Evolutionary conservation across 2,797 vertebrate genomes (phyloP), one percentile per base, ranked within the genome.

Genomic region (Sphaeramia orbicularis): DNA sequence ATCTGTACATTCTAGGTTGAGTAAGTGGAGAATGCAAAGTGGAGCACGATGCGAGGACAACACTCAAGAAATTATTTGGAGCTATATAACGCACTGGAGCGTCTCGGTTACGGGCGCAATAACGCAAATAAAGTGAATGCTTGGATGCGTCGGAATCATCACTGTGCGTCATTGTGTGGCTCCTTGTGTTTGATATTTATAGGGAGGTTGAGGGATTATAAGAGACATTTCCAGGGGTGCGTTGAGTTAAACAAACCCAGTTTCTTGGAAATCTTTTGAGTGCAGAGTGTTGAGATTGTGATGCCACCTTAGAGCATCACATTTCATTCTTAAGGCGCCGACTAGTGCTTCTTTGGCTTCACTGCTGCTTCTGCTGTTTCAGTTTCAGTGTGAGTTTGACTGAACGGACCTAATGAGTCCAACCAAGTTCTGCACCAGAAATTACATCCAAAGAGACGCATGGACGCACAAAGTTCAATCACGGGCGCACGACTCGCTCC

Each of bases 271-370:
- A 16, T 12, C 56, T 49, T 49, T 35, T 44, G 40, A 47, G 62
- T 40, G 38, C 30, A 27, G 3, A 3, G 45, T 48, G 56, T 11
- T 71, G 63, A 73, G 14, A 37, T 43, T 42, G 41, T 1, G 18
- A 35, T 18, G 2, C 50, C 24, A 11, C 56, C 36, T 48, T 15
- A 16, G 35, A 21, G 38, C 50, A 5, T 54, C 60, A n/a, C 72
- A 77, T 73, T 65, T 87, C 60, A 87, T 74, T 84, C 77, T 86
- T 54, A 73, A 90, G 71, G 91, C 86, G 86, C 92, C 93, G 81
- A 85, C 93, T 91, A 91, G 92, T 84, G 92, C 78, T 71, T 68
- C 37, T 72, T 78, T 4, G 1, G 45, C 48, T 63, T 27, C 59
- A 90, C 60, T 88, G 77, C 89, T 27, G 40, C 74, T 27, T 21